phyloP scores from a whole-genome alignment of 2,797 vertebrate species.

The Brotogeris chrysoptera region DNA sequence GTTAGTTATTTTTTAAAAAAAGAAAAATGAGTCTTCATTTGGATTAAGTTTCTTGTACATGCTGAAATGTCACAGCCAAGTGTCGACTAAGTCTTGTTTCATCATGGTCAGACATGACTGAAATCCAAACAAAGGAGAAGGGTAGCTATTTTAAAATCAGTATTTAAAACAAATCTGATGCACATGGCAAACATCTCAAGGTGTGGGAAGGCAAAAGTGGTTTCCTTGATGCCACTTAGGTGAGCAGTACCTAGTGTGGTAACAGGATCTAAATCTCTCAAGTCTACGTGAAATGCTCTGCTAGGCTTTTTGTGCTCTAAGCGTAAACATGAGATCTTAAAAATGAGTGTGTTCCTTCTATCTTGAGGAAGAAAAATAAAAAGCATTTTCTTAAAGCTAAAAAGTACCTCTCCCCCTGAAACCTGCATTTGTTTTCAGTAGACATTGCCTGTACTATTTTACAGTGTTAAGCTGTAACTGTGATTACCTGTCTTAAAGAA shows the following conservation, averaged over 20 bases:
- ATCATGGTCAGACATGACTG: neutral
- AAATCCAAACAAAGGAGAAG: neutral
- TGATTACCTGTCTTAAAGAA: neutral
- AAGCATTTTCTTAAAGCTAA: neutral
- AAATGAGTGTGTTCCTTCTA: neutral
- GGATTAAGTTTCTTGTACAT: neutral
- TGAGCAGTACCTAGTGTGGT: neutral
- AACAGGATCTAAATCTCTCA: neutral
- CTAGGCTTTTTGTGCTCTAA: neutral
- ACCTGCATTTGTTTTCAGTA: neutral
- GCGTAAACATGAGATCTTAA: neutral
- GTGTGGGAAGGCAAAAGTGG: neutral
- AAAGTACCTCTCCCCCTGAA: neutral
- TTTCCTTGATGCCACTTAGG: neutral
- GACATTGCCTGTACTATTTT: neutral
- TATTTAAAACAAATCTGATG: neutral
- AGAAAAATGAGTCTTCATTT: neutral
- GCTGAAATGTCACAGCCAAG: neutral
- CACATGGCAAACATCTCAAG: neutral
- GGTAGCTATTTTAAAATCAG: neutral
- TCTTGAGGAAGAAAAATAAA: neutral
- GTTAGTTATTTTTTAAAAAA: neutral
- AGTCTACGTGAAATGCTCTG: neutral
- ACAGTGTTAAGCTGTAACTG: neutral
- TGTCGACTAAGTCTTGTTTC: neutral